A percentile compares a stretch with the other conserved stretches of the same genome.
Evolutionary conservation across 2,888 invertebrate species (phyloP).

Genomic region (Aleiodes alternator): DNA sequence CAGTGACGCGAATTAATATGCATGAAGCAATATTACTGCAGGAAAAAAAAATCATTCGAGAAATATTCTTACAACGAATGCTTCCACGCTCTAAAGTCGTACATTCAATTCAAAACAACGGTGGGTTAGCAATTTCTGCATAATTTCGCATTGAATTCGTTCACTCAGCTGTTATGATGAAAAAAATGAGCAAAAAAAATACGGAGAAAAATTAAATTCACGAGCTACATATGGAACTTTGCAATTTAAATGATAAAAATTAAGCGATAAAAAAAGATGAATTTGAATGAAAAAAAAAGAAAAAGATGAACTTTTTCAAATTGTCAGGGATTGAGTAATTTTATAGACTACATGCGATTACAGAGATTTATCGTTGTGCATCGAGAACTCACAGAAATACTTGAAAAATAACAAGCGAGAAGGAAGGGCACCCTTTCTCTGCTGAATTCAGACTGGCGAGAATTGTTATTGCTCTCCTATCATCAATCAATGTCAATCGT

Average conservation of each 20-base stretch:
- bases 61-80: constrained; percentile 32
- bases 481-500: constrained; percentile 33
- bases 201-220: background rate
- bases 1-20: constrained; percentile 69
- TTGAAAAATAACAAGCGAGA: constrained; percentile 27
- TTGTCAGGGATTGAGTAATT: constrained; percentile 25
- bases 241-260: constrained; percentile 5
- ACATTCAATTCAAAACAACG: constrained; percentile 39
- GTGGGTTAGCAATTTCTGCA: constrained; percentile 18
- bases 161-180: constrained; percentile 21
- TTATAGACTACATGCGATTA: constrained; percentile 20
- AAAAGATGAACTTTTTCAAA: background rate
- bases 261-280: constrained; percentile 16
- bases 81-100: constrained; percentile 21
- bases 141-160: constrained; percentile 32
- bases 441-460: constrained; percentile 23
- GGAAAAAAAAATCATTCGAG: background rate
- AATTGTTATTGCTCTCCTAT: constrained; percentile 27
- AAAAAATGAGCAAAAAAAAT: background rate
- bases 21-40: constrained; percentile 62
- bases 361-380: constrained; percentile 28
- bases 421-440: background rate
- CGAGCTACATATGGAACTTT: background rate
- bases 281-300: background rate
- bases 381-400: constrained; percentile 17